Base-by-base conservation (phyloP, 2,113 vertebrate genomes). In the Gadus macrocephalus region DNA sequence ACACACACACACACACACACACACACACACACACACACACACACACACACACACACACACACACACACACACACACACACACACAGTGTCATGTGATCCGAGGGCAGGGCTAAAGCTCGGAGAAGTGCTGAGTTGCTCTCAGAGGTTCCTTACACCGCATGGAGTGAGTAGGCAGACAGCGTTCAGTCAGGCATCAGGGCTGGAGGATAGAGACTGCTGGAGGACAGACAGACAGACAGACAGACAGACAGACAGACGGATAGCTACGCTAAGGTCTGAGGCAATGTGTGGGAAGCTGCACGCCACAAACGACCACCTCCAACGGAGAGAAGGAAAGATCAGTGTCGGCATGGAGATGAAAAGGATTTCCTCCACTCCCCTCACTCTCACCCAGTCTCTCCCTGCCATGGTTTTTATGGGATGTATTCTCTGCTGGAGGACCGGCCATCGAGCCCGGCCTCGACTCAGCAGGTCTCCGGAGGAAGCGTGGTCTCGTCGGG, bases 21-120 rank as follows among this genome's bases (percentile, higher is more conserved):
- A 25, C 25, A 25, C 25, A 25, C 25, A 25, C 25, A 25, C 25
- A 25, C 25, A 25, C 25, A 25, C 25, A 25, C 25, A 25, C 25
- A 25, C 25, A 25, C 25, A 25, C 25, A 25, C 25, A 25, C 25
- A 25, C 25, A 25, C 25, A 25, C 25, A 25, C 25, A 25, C 25
- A 25, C 25, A 25, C 25, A 25, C 25, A 25, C 25, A 25, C 25
- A 25, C 25, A 25, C 61, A 56, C 67, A 78, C 81, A 80, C 85
- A 81, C 81, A 4, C 83, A 85, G 71, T 55, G 80, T 90, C 89
- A 91, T 91, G 91, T 92, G 91, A 91, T 83, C 77, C 8, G 71
- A 80, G 81, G 83, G 83, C 78, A 78, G 86, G 84, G 88, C 82
- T 80, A 81, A 70, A 72, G 72, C 72, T 79, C 25, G 2, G 63